phyloP scores from a whole-genome alignment of 1,140 invertebrate species.

The Camponotus pennsylvanicus region DNA sequence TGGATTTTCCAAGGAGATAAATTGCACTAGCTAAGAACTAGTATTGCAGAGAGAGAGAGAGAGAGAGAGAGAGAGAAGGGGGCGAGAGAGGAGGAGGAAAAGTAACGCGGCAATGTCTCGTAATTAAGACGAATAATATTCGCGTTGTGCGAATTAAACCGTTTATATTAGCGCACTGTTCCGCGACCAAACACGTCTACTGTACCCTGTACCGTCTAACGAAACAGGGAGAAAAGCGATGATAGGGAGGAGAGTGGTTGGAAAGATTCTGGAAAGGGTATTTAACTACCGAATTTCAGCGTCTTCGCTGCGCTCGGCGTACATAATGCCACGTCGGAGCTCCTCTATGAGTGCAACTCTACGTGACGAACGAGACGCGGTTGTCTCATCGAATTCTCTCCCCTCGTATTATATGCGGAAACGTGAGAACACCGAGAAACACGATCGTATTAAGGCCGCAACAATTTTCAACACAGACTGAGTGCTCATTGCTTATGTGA shows the following conservation, averaged over 20 bases:
- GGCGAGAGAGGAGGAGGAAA: neutral
- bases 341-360: constrained; percentile 15
- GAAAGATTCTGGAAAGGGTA: constrained; percentile 48
- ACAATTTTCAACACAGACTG: constrained; percentile 60
- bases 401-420: constrained; percentile 35
- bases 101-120: constrained; percentile 17
- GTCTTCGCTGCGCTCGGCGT: constrained; percentile 4
- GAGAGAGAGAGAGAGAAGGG: neutral
- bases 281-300: constrained; percentile 66
- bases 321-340: constrained; percentile 25
- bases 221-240: constrained; percentile 33
- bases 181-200: constrained; percentile 54
- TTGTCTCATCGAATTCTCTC: constrained; percentile 36
- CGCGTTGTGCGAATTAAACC: constrained; percentile 56
- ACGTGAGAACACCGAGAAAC: constrained; percentile 55
- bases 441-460: constrained; percentile 64
- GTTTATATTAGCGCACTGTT: constrained; percentile 60
- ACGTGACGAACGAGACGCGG: constrained; percentile 32
- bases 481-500: constrained; percentile 63
- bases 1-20: neutral
- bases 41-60: neutral
- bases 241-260: constrained; percentile 11
- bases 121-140: constrained; percentile 63
- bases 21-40: neutral
- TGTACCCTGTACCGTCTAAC: constrained; percentile 19